phyloP scores from a whole-genome alignment of 1,140 invertebrate species.

The Medauroidea extradentata region DNA sequence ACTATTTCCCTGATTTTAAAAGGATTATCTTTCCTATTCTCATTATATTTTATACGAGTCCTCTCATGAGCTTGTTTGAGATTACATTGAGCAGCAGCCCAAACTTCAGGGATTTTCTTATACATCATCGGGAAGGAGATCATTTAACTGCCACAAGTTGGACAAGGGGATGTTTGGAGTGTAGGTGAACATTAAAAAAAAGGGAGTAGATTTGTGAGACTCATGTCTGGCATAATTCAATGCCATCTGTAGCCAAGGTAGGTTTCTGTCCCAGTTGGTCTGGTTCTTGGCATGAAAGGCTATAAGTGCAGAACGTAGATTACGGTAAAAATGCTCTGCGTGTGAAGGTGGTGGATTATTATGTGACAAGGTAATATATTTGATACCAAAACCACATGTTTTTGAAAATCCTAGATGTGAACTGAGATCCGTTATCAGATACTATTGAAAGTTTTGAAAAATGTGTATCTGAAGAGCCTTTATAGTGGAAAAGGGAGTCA shows the following conservation, averaged over 20 bases:
- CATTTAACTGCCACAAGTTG: not conserved
- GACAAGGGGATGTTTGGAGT: not conserved
- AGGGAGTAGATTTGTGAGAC: not conserved
- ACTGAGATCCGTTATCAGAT: not conserved
- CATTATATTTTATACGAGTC: too few species aligned
- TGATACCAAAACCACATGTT: not conserved
- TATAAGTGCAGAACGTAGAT: not conserved
- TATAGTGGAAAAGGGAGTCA: not conserved
- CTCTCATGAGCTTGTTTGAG: too few species aligned
- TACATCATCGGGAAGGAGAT: not conserved
- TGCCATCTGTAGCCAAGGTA: not conserved
- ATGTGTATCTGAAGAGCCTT: not conserved
- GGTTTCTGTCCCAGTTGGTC: not conserved
- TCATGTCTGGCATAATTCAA: not conserved
- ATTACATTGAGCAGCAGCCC: too few species aligned
- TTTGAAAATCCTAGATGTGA: not conserved
- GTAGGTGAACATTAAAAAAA: not conserved
- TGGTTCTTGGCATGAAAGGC: not conserved
- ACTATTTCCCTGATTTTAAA: too few species aligned
- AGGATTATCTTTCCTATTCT: too few species aligned
- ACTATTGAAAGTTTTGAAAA: not conserved
- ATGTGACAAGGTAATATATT: not conserved
- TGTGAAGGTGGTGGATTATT: not conserved
- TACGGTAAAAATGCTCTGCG: not conserved
- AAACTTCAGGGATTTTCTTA: too few species aligned